Evolutionary conservation across 53 echinoderm and acorn worm genomes (phyloP).

Genomic region (Glandiceps talaboti): DNA sequence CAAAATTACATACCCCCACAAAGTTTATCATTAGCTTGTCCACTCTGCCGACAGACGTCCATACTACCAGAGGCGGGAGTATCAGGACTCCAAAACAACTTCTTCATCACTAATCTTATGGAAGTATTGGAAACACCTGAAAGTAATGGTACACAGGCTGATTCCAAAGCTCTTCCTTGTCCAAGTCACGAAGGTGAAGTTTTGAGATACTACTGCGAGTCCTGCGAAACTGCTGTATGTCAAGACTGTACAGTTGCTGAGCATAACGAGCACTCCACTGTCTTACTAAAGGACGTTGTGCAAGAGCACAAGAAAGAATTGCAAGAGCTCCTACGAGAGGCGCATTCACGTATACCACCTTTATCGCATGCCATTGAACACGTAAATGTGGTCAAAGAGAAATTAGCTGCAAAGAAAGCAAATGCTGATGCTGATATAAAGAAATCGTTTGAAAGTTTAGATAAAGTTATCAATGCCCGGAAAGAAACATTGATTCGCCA

Average conservation of each 20-base stretch:
- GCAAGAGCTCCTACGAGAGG: constrained; percentile 65
- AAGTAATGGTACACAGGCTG: constrained; percentile 45
- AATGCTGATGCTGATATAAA: constrained; percentile 55
- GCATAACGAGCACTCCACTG: constrained; percentile 78
- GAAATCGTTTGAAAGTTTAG: constrained; percentile 57
- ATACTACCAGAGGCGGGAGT: constrained; percentile 89
- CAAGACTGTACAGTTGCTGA: constrained; percentile 80
- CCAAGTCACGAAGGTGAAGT: constrained; percentile 75
- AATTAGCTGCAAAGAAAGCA: constrained; percentile 58
- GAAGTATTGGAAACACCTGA: constrained; percentile 93
- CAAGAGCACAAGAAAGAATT: constrained; percentile 90
- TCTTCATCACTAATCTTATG: constrained; percentile 99
- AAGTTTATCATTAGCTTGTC: constrained; percentile 78
- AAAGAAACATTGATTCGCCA: constrained; percentile 55
- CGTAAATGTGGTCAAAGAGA: constrained; percentile 49
- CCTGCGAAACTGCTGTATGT: constrained; percentile 92
- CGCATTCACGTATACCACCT: constrained; percentile 34
- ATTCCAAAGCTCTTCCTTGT: constrained; percentile 50
- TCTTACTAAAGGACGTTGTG: constrained; percentile 74
- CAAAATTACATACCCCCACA: constrained; percentile 93
- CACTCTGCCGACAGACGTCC: constrained; percentile 88
- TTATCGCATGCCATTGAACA: constrained; percentile 73
- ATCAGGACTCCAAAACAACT: constrained; percentile 78
- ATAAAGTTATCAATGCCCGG: constrained; percentile 54
- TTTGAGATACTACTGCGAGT: constrained; percentile 83